Evolutionary conservation across 2,888 invertebrate genomes (phyloP).

Genomic region (Nemapogon koenigi): DNA sequence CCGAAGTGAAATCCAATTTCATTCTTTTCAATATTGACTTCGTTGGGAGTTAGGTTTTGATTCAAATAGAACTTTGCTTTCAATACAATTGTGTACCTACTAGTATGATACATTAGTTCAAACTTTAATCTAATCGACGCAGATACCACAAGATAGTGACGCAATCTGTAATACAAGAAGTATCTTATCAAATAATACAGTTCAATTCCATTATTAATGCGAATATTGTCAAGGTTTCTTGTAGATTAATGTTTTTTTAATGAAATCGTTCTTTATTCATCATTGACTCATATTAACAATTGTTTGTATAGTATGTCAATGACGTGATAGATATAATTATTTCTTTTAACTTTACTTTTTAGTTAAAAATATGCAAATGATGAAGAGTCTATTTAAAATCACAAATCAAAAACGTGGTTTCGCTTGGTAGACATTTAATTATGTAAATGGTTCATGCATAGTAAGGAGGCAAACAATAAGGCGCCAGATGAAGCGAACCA

Average conservation of each 20-base stretch:
- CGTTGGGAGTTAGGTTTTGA: too few relatives aligned
- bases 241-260: too few relatives aligned
- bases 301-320: background rate
- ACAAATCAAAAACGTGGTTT: conserved; percentile 49
- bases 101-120: too few relatives aligned
- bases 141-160: too few relatives aligned
- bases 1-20: conserved; percentile 52
- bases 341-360: background rate
- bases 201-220: too few relatives aligned
- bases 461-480: conserved; percentile 53
- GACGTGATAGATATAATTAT: background rate
- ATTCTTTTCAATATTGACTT: conserved; percentile 37
- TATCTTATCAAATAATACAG: too few relatives aligned
- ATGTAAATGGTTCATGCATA: conserved; percentile 60
- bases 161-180: too few relatives aligned
- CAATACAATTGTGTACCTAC: too few relatives aligned
- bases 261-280: too few relatives aligned
- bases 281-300: too few relatives aligned
- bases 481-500: conserved; percentile 38
- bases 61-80: conserved; percentile 4
- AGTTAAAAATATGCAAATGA: conserved; percentile 44
- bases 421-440: conserved; percentile 47
- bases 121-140: too few relatives aligned
- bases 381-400: conserved; percentile 47
- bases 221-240: too few relatives aligned